Evolutionary conservation across 2,797 vertebrate species (phyloP), one percentile per base, ranked within the genome.

Genomic region (Valencia hispanica): DNA sequence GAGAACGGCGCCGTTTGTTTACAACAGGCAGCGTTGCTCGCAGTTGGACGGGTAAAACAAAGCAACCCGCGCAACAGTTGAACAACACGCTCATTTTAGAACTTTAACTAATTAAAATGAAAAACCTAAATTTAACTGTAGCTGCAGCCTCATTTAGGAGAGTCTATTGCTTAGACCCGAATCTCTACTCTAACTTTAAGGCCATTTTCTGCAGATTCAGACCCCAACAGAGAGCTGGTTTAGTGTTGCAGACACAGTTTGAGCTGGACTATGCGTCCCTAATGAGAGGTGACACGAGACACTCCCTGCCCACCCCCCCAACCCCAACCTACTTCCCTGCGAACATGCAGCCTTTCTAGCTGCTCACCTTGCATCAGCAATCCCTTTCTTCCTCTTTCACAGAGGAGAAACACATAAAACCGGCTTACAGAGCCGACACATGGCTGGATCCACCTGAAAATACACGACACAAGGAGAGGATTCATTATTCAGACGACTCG

Each of bases 211-310:
- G 81, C 76, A 72, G 22, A 70, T 82, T 82, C 72, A 50, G 78
- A 61, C 75, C 74, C 53, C 78, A 84, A 84, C 81, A 78, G 86
- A 53, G 80, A 59, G 75, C 48, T 34, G 63, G 84, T 66, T 66
- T 41, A 68, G 39, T 27, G 65, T 68, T 68, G 82, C 80, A 86
- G 84, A 79, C 83, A 79, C 83, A 61, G 68, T 82, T 74, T 32
- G 75, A 87, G 85, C 94, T 94, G 94, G 92, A 92, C 87, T 91
- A 86, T 90, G 91, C 74, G 86, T 88, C 87, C 75, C 90, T 95
- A 94, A 95, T 93, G 91, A 93, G 91, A 94, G 88, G 88, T 91
- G 94, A 94, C 94, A 93, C 85, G 84, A 91, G 87, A 89, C 88
- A 87, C 88, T 92, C 87, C 89, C 91, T 88, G 74, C 90, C 91